Evolutionary conservation across 2,113 vertebrate species (phyloP), one percentile per base, ranked within the genome.

Genomic region (Odontophorus gujanensis): DNA sequence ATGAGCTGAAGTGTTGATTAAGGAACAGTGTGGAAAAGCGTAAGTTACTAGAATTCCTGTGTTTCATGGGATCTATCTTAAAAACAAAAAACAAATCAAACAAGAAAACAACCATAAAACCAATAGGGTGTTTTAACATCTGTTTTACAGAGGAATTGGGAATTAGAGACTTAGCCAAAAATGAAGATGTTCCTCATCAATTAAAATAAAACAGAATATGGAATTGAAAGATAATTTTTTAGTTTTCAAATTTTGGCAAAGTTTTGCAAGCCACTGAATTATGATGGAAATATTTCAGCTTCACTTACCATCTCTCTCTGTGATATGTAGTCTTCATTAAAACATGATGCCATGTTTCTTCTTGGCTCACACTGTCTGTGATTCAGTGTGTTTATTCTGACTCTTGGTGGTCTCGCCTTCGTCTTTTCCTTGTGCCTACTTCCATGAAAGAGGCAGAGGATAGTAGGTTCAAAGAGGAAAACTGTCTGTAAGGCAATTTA

Each of bases 171-270:
- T 90, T 84, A 90, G 65, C 88, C 51, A 93, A 92, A 92, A 92
- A 57, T 63, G 4, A 51, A 59, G 30, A 26, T 63, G 5, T 4
- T 86, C 8, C 43, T 92, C 57, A 48, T 7, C 36, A 86, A 81
- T 93, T 78, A 86, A 90, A 69, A 69, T 26, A 50, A 34, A 69
- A 90, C 45, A 93, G 38, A 81, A 82, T 19, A 8, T 59, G 50
- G 72, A 79, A 91, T 91, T 87, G 72, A 91, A 96, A 94, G 85
- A 21, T 81, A 78, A 53, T 62, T 92, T 93, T 89, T 89, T 40
- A 40, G 12, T 40, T 40, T 40, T 40, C 40, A 40, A 76, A 43
- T n/a, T 87, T 79, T 88, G 68, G 80, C 47, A 81, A 87, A 77
- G 28, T 74, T 91, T 57, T 84, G 14, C 59, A 77, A 91, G 0